Evolutionary conservation across 2,888 invertebrate species (phyloP).

Genomic region (Morpho helenor): DNA sequence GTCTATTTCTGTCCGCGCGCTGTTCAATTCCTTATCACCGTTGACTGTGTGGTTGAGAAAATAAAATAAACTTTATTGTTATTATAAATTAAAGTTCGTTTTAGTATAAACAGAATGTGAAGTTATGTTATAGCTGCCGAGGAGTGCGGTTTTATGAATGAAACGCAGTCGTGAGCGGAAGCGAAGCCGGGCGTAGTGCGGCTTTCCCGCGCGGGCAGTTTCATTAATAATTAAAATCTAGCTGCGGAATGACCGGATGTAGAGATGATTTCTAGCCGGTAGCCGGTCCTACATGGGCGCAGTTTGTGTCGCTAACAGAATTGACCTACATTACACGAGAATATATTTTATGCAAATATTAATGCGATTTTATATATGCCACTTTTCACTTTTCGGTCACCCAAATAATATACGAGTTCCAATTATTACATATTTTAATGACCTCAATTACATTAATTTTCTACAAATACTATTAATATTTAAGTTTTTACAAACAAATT

Average conservation of each 20-base stretch:
- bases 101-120: slow-evolving; percentile 32
- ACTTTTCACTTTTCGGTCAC: no score
- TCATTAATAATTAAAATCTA: slow-evolving; percentile 79
- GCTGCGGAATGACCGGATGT: slow-evolving; percentile 74
- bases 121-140: slow-evolving; percentile 38
- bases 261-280: slow-evolving; percentile 72
- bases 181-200: slow-evolving; percentile 71
- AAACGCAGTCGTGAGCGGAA: slow-evolving; percentile 77
- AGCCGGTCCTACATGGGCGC: slow-evolving; percentile 44
- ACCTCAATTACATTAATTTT: no score
- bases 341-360: slow-evolving; percentile 1
- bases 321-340: slow-evolving; percentile 16
- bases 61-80: slow-evolving; percentile 36
- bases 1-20: slow-evolving; percentile 61
- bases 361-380: background rate
- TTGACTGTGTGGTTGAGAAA: slow-evolving; percentile 16
- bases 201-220: slow-evolving; percentile 75
- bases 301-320: slow-evolving; percentile 38
- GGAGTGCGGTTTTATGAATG: slow-evolving; percentile 70
- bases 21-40: slow-evolving; percentile 22
- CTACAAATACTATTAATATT: no score
- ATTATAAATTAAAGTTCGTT: slow-evolving; percentile 40
- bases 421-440: no score
- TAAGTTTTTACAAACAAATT: no score
- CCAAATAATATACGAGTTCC: no score